Evolutionary conservation across 2,113 vertebrate species (phyloP).

Genomic region (Mobula birostris): DNA sequence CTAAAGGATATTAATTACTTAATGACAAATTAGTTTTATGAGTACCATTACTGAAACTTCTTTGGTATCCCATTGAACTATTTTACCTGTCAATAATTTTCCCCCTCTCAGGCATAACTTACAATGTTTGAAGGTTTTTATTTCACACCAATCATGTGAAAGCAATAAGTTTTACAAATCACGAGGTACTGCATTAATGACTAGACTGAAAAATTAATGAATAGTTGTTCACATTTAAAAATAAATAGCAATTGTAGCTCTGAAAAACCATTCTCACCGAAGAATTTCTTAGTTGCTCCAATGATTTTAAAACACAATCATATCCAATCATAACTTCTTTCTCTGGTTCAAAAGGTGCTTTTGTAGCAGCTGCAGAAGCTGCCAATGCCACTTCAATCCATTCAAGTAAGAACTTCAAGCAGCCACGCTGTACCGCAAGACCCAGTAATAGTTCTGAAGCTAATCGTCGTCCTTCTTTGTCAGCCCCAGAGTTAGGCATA

Average conservation of each 20-base stretch:
- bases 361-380: constrained; percentile 53
- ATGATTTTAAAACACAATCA: constrained; percentile 61
- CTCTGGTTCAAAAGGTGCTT: constrained; percentile 42
- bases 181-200: background rate
- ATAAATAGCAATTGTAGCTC: background rate
- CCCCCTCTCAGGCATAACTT: too few relatives aligned
- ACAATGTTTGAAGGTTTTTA: background rate
- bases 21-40: too few relatives aligned
- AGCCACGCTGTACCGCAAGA: constrained; percentile 64
- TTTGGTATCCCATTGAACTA: too few relatives aligned
- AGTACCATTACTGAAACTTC: too few relatives aligned
- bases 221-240: too few relatives aligned
- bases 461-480: constrained; percentile 57
- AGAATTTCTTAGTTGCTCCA: constrained; percentile 66
- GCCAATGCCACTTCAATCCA: constrained; percentile 69
- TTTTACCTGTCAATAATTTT: too few relatives aligned
- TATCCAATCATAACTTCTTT: constrained; percentile 52
- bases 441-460: constrained; percentile 63
- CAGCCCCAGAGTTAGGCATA: constrained; percentile 56
- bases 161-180: background rate
- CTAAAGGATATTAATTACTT: too few relatives aligned
- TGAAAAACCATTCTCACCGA: constrained; percentile 51
- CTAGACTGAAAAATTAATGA: background rate
- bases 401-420: constrained; percentile 65
- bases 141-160: background rate